These are phyloP conservation scores for Origma solitaria DNA, from an alignment of 2,113 vertebrate species.

Conservation along the genomic window DNA sequence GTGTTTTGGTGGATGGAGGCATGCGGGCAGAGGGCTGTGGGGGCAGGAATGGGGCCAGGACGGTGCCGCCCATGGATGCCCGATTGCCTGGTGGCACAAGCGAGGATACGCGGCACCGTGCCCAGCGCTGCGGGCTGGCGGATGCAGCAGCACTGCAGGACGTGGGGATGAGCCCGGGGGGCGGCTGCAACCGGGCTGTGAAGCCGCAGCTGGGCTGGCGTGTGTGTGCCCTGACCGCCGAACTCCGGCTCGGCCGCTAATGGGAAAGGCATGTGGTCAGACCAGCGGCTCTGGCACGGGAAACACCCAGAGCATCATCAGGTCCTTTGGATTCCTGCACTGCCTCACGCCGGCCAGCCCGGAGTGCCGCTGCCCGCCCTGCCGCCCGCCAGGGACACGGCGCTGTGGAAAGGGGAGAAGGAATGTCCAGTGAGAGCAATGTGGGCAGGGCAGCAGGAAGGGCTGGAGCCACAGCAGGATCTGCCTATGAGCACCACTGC, in stretches of 20 bases:
- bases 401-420: not conserved
- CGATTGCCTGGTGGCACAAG: accelerated
- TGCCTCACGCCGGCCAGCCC: not conserved
- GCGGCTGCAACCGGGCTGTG: not conserved
- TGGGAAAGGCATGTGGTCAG: constrained; percentile 43
- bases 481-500: not conserved
- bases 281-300: constrained; percentile 10
- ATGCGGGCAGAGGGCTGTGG: accelerated
- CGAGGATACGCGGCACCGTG: accelerated
- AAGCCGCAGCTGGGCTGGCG: not conserved
- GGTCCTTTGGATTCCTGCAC: not conserved
- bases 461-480: not conserved
- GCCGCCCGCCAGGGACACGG: not conserved
- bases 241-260: not conserved
- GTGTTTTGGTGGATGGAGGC: accelerated
- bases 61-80: accelerated
- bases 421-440: not conserved
- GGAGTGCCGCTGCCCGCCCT: not conserved
- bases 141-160: not conserved
- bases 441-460: not conserved
- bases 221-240: not conserved
- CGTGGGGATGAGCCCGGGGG: not conserved
- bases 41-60: not conserved
- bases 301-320: constrained; percentile 36
- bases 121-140: accelerated